Conservation (phyloP, 1,140 invertebrate species). For the Zaprionus lachaisei region DNA sequence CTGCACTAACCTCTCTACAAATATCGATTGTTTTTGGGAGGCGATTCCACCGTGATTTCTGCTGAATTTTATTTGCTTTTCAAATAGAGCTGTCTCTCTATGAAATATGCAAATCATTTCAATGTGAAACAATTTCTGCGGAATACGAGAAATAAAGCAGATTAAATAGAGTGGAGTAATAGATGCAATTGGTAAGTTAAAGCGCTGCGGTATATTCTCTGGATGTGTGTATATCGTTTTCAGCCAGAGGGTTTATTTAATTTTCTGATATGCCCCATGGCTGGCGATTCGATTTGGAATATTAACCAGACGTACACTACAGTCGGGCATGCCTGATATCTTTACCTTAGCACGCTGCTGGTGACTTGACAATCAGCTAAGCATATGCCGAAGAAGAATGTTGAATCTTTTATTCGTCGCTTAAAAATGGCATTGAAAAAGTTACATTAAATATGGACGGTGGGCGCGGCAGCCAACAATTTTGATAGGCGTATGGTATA, state of each 20-base stretch:
- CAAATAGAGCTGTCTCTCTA: constrained; percentile 24
- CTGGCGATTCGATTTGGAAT: background rate
- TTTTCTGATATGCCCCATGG: constrained; percentile 4
- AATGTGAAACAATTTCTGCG: constrained; percentile 17
- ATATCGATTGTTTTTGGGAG: constrained; percentile 49
- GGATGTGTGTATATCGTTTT: background rate
- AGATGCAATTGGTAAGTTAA: constrained; percentile 8
- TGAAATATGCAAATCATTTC: constrained; percentile 55
- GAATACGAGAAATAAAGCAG: constrained; percentile 4
- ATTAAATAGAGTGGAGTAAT: constrained; percentile 2
- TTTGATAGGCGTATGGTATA: too few species aligned
- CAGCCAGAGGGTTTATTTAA: background rate
- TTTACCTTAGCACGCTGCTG: too few species aligned
- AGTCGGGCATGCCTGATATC: too few species aligned
- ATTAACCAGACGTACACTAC: too few species aligned
- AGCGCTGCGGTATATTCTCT: background rate
- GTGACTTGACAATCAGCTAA: too few species aligned
- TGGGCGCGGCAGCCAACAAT: too few species aligned
- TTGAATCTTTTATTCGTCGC: too few species aligned
- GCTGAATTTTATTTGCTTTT: constrained; percentile 27
- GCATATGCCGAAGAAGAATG: too few species aligned
- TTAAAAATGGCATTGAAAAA: too few species aligned
- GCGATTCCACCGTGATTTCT: constrained; percentile 18
- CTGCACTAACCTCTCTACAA: background rate
- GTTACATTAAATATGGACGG: too few species aligned